These are phyloP conservation scores for Gracilinanus agilis DNA, from an alignment of 2,113 vertebrate species.

Conservation along the genomic window DNA sequence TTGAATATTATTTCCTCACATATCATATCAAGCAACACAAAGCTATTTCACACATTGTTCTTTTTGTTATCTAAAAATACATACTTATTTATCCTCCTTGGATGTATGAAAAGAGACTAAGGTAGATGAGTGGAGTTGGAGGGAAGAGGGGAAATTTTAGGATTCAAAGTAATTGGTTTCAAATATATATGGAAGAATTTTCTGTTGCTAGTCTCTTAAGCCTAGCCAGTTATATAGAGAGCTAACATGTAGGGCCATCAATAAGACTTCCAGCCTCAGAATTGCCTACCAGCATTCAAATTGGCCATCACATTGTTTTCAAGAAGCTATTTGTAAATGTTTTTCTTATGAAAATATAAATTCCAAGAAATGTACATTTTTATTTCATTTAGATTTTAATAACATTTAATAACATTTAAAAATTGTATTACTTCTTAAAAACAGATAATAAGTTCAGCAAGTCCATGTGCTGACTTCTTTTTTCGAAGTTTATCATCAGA, in stretches of 20 bases:
- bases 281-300: neutral
- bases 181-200: conserved; percentile 21
- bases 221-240: neutral
- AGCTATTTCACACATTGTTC: conserved; percentile 10
- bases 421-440: conserved; percentile 63
- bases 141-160: conserved; percentile 8
- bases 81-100: neutral
- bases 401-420: conserved; percentile 47
- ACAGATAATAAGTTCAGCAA: conserved; percentile 96
- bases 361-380: conserved; percentile 10
- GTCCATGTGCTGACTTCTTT: conserved; percentile 98
- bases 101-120: conserved; percentile 8
- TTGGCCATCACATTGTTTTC: conserved; percentile 1
- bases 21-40: conserved; percentile 32
- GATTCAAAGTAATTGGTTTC: conserved; percentile 6
- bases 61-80: conserved; percentile 45
- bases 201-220: neutral
- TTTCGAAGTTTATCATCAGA: conserved; percentile 89
- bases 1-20: conserved; percentile 23
- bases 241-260: neutral
- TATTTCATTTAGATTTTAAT: conserved; percentile 33
- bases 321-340: conserved; percentile 10
- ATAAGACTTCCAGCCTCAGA: neutral
- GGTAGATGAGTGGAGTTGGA: neutral
- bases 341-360: conserved; percentile 16